Evolutionary conservation across 2,888 invertebrate genomes (phyloP).

Genomic region (Coelogynopora nodosa): DNA sequence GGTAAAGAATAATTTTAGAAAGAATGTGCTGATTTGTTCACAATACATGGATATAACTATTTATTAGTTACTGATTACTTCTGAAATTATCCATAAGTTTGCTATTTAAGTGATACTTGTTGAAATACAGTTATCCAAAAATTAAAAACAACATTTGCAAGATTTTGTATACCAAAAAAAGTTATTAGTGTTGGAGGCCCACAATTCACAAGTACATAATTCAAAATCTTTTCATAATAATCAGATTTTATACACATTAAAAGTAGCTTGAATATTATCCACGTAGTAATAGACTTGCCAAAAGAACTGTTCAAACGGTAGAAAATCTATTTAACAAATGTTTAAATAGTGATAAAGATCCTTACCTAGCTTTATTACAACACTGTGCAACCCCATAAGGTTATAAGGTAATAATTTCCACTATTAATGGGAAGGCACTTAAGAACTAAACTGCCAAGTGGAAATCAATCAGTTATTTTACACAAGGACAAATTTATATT

Average conservation of each 20-base stretch:
- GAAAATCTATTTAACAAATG: not conserved
- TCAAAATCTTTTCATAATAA: not conserved
- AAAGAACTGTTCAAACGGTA: not conserved
- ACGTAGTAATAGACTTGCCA: not conserved
- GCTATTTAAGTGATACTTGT: not conserved
- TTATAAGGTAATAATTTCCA: not conserved
- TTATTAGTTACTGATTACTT: not conserved
- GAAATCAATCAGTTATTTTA: not conserved
- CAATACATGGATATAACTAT: not conserved
- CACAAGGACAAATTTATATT: not conserved
- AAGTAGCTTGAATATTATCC: not conserved
- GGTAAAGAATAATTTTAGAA: not conserved
- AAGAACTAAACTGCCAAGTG: not conserved
- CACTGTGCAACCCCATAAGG: not conserved
- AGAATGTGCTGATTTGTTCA: not conserved
- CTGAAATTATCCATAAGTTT: not conserved
- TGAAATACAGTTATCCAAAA: not conserved
- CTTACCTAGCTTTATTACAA: not conserved
- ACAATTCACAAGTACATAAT: not conserved
- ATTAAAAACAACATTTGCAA: not conserved
- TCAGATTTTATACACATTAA: not conserved
- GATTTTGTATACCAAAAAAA: not conserved
- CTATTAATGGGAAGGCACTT: not conserved
- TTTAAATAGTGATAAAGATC: not conserved
- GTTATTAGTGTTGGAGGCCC: not conserved